Conservation (phyloP, 2,113 vertebrate species). For the Hirundichthys speculiger region DNA sequence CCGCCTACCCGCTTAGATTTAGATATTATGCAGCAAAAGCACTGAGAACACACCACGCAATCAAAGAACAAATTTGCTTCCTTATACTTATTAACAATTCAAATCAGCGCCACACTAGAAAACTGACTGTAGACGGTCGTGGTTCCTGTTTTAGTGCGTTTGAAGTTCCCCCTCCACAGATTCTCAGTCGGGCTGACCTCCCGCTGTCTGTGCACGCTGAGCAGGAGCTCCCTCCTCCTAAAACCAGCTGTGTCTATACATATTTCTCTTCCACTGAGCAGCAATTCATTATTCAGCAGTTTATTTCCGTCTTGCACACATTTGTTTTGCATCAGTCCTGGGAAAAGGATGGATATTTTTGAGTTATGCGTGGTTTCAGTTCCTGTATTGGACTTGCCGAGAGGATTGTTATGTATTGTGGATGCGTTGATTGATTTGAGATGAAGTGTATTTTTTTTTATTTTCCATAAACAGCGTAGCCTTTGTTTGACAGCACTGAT, state of each 20-base stretch:
- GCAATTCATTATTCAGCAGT: slow-evolving; percentile 34
- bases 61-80: slow-evolving; percentile 42
- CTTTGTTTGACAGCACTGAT: no score
- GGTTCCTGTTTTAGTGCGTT: slow-evolving; percentile 41
- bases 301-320: slow-evolving; percentile 35
- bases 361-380: slow-evolving; percentile 17
- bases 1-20: slow-evolving; percentile 23
- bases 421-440: slow-evolving; percentile 8
- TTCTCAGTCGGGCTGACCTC: slow-evolving; percentile 42
- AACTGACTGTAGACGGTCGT: slow-evolving; percentile 34
- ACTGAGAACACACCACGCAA: slow-evolving; percentile 26
- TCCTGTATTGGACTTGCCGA: not conserved
- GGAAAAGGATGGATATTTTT: slow-evolving; percentile 31
- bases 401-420: slow-evolving; percentile 9
- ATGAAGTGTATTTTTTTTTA: no score
- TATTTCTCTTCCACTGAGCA: slow-evolving; percentile 39
- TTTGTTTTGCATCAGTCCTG: slow-evolving; percentile 43
- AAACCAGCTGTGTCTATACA: slow-evolving; percentile 25
- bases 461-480: no score
- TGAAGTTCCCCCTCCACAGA: slow-evolving; percentile 52
- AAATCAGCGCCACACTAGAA: slow-evolving; percentile 25
- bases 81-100: slow-evolving; percentile 40
- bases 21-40: slow-evolving; percentile 33
- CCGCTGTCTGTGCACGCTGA: slow-evolving; percentile 37
- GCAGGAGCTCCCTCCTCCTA: slow-evolving; percentile 16